Base-by-base conservation (phyloP, 2,888 invertebrate genomes). In the Julus scanicus region DNA sequence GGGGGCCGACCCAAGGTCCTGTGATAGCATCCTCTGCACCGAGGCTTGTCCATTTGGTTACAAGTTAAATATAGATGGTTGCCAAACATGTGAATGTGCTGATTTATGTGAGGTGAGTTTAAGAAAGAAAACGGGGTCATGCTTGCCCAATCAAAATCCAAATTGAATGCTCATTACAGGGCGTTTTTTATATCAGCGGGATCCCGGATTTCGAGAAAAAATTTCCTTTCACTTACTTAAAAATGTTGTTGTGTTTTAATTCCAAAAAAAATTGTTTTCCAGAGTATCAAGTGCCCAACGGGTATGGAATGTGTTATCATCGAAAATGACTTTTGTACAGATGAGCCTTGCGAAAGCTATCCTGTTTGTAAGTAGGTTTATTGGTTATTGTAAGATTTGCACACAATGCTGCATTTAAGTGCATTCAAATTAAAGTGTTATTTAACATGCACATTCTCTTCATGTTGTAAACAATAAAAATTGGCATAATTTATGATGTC, bases 1-100 rank as follows among this genome's bases (percentile, higher is more conserved):
- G 44, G 20, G 39, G 15, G 17, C 53, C n/a, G 48, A 87, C 49
- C 86, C 86, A 15, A 83, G 91, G 15, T 92, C 93, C 88, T 97
- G 97, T 90, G 94, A 95, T 71, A 93, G 94, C 8, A 94, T 95
- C 5, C 95, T 96, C 86, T 97, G 97, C 91, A 96, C 96, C 0
- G 95, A 95, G 3, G 94, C 96, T 85, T 97, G 97, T 91, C 96
- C 97, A 91, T 97, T 96, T 90, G 97, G 97, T 0, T 97, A 96
- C 92, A 95, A 95, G 92, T 94, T 94, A 40, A 94, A 94, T 89
- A 92, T 93, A 9, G 94, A 94, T 87, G 96, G 96, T 0, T 97
- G 97, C 90, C 95, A 96, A 0, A 96, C 95, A 0, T 97, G 97
- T 91, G 96, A 96, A 92, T 97, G 97, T 91, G 95, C 96, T 87